A percentile compares a stretch with the other conserved stretches of the same genome.
These are phyloP conservation scores for Leptocoma aspasia DNA, from an alignment of 2,113 vertebrate species.

Conservation along the genomic window DNA sequence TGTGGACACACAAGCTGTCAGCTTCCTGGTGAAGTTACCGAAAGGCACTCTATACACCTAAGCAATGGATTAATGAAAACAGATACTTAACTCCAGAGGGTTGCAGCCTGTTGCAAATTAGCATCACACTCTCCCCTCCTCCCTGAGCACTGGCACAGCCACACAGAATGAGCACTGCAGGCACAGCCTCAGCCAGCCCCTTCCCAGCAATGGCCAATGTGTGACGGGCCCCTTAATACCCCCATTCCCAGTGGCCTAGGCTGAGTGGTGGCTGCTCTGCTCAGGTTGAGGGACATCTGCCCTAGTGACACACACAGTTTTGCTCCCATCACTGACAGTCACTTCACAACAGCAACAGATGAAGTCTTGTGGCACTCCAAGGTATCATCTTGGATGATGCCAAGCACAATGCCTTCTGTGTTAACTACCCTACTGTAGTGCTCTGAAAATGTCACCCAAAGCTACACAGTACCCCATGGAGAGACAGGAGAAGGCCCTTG, in stretches of 20 bases:
- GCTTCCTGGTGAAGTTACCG: conserved; percentile 93
- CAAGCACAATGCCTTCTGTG: neutral
- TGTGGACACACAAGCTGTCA: conserved; percentile 95
- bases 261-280: neutral
- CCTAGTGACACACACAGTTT: neutral
- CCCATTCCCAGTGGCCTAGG: neutral
- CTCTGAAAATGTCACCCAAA: neutral
- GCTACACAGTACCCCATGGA: neutral
- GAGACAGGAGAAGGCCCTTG: neutral
- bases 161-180: neutral
- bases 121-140: conserved; percentile 35
- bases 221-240: neutral
- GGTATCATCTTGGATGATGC: neutral
- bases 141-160: conserved; percentile 2
- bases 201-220: neutral
- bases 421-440: neutral
- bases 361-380: neutral
- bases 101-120: conserved; percentile 32
- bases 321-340: neutral
- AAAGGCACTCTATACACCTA: conserved; percentile 91
- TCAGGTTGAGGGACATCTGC: neutral
- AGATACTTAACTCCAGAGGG: conserved; percentile 74
- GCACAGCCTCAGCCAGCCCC: neutral
- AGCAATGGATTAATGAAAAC: conserved; percentile 83
- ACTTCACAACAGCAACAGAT: neutral